Conservation (phyloP, 2,797 vertebrate genomes). For the Pangasius djambal region DNA sequence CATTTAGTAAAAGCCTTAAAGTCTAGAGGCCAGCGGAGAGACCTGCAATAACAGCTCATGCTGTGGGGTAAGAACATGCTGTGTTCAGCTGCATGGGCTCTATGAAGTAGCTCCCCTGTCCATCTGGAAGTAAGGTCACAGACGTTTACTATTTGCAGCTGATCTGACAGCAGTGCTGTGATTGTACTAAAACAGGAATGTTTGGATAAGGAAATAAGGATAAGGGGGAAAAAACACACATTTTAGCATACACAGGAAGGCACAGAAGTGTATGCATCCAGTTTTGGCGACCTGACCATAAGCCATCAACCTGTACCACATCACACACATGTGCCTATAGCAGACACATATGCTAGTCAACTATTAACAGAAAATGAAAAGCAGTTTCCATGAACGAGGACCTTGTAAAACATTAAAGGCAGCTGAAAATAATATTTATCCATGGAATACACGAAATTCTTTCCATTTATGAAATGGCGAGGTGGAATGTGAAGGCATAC, state of each 20-base stretch:
- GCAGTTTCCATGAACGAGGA: conserved; percentile 19
- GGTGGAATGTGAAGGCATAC: not conserved
- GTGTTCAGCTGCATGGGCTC: conserved; percentile 32
- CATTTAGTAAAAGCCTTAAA: not conserved
- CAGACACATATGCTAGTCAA: not conserved
- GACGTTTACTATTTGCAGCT: conserved; percentile 3
- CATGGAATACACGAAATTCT: conserved; percentile 16
- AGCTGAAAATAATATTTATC: conserved; percentile 30
- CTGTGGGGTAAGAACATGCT: conserved; percentile 44
- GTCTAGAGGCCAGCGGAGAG: not conserved
- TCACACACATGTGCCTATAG: conserved; percentile 38
- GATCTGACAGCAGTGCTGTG: not conserved
- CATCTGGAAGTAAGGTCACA: conserved; percentile 34
- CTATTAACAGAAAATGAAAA: conserved; percentile 25
- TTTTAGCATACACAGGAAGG: not conserved
- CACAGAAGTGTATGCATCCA: conserved; percentile 49
- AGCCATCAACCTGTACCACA: conserved; percentile 57
- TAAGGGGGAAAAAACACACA: not conserved
- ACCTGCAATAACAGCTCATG: conserved; percentile 11
- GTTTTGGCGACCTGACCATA: conserved; percentile 54
- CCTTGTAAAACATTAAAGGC: not conserved
- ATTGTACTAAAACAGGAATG: conserved; percentile 35
- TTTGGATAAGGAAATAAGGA: not conserved
- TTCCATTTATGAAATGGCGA: not conserved
- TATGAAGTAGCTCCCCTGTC: conserved; percentile 17